These are phyloP conservation scores for Litocranius walleri DNA, from an alignment of 2,113 vertebrate genomes.

Conservation along the genomic window DNA sequence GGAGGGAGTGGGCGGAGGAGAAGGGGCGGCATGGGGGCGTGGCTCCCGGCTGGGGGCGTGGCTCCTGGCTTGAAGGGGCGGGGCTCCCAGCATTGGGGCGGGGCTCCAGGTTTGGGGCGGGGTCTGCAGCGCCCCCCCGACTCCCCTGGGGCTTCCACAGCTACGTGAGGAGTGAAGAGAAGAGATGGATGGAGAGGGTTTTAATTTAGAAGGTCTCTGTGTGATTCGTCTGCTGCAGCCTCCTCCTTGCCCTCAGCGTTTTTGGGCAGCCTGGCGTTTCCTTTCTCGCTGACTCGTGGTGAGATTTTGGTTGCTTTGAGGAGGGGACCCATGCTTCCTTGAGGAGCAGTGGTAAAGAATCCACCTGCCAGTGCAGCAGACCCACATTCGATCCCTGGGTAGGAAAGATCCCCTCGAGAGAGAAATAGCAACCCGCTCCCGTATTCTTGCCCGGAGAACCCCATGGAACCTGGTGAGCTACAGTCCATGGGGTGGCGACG, in stretches of 20 bases:
- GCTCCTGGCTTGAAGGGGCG: neutral
- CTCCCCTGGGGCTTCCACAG: neutral
- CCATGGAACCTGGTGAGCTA: neutral
- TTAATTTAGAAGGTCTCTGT: neutral
- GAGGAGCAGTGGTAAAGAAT: neutral
- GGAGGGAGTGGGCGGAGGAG: neutral
- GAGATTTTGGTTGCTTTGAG: neutral
- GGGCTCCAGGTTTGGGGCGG: neutral
- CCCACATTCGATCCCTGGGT: neutral
- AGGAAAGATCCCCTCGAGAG: neutral
- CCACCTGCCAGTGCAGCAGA: neutral
- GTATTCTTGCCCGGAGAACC: neutral
- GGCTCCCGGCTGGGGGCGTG: neutral
- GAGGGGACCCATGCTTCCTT: neutral
- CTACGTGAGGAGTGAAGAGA: neutral
- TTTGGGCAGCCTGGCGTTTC: neutral
- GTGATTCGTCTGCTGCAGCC: neutral
- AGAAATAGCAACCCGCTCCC: neutral
- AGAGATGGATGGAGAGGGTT: neutral
- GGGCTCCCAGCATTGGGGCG: neutral
- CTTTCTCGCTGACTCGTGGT: neutral
- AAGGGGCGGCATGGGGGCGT: neutral
- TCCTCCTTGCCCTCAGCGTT: neutral
- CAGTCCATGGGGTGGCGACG: neutral
- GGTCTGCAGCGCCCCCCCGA: too few species aligned